Evolutionary conservation across 2,797 vertebrate species (phyloP).

Genomic region (Trachops cirrhosus): DNA sequence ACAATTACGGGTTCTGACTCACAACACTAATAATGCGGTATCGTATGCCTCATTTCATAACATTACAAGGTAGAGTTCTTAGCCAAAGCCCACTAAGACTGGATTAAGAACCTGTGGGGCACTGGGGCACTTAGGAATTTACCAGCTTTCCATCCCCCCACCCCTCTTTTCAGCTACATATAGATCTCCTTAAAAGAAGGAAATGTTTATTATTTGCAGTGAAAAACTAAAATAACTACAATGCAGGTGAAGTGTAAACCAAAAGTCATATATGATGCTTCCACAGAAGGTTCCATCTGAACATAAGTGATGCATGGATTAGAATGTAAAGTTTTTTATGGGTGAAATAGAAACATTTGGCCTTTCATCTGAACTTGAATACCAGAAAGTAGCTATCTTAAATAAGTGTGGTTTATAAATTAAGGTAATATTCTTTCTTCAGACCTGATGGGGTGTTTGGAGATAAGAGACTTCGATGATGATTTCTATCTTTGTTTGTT

Average conservation of each 20-base stretch:
- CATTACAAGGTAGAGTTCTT: not conserved
- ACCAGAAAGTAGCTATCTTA: not conserved
- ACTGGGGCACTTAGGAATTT: not conserved
- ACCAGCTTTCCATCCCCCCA: not conserved
- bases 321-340: not conserved
- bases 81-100: not conserved
- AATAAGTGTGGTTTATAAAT: not conserved
- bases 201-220: constrained; percentile 2
- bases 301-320: not conserved
- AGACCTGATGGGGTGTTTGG: not conserved
- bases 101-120: not conserved
- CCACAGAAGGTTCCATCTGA: not conserved
- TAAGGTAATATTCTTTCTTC: not conserved
- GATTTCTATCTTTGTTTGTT: not conserved
- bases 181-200: not conserved
- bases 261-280: not conserved
- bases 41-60: not conserved
- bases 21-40: not conserved
- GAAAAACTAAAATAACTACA: not conserved
- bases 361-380: not conserved
- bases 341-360: not conserved
- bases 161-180: not conserved
- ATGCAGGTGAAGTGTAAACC: not conserved
- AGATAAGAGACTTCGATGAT: not conserved
- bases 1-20: not conserved